Evolutionary conservation across 2,797 vertebrate species (phyloP).

Genomic region (Holocentrus rufus): DNA sequence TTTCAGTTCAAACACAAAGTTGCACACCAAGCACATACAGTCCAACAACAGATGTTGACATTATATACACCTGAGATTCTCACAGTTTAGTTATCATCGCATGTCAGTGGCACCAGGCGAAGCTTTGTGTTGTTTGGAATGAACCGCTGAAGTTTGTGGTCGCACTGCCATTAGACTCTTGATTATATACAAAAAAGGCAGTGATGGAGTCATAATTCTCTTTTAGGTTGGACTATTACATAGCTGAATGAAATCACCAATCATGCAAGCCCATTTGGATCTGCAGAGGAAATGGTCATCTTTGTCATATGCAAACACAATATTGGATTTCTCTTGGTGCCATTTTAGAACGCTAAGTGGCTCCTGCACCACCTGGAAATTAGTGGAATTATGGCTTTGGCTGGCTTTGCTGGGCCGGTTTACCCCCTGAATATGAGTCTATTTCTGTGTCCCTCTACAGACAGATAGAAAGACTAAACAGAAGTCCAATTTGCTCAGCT

Average conservation of each 20-base stretch:
- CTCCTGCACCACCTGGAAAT: slow-evolving; percentile 15
- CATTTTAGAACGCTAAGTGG: slow-evolving; percentile 21
- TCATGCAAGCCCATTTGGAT: slow-evolving; percentile 7
- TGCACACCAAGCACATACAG: no score
- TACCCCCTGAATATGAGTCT: slow-evolving; percentile 3
- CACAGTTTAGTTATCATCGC: no score
- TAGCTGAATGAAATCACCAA: slow-evolving; percentile 4
- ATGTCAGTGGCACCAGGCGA: neutral
- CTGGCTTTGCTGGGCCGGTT: slow-evolving; percentile 20
- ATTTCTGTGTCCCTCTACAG: neutral
- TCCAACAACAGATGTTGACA: no score
- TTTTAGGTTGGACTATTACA: slow-evolving; percentile 14
- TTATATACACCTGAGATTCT: no score
- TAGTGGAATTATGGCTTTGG: slow-evolving; percentile 32
- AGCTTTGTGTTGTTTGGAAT: neutral
- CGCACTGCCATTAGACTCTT: neutral
- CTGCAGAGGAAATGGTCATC: slow-evolving; percentile 13
- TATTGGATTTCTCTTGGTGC: slow-evolving; percentile 12
- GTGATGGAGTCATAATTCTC: neutral
- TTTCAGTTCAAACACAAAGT: no score
- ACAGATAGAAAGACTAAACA: slow-evolving; percentile 7
- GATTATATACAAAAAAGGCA: no score
- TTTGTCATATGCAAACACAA: slow-evolving; percentile 30
- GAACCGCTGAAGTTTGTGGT: no score
- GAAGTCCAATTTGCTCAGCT: slow-evolving; percentile 20